Base-by-base conservation (phyloP, 2,888 invertebrate genomes). In the Melieria crassipennis region DNA sequence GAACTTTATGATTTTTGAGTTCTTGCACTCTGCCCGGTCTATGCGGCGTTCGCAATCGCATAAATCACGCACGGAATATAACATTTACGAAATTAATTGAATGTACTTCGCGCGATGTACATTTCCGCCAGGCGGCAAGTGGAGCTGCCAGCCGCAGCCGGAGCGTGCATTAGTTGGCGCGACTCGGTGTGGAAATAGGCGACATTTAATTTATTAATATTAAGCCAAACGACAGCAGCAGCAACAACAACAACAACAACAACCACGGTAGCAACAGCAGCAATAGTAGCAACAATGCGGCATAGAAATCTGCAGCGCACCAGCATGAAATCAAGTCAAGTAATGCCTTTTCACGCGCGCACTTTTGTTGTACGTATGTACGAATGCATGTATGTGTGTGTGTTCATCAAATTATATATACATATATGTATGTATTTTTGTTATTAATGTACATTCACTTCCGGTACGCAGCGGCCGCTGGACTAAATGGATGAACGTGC, bases 181-280 rank as follows among this genome's bases (percentile, higher is more conserved):
- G 30, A 30, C 30, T 30, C 30, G 30, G 30, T 30, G 30, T 30
- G 30, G 30, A 30, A 30, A 30, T 30, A 30, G 30, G 30, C 30
- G 65, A 65, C 73, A 57, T 64, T 69, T 71, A 73, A 70, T 71
- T 71, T 69, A 73, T 73, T 67, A 65, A 65, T 66, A 60, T 71
- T 65, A 65, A 56, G 58, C 64, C 67, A 46, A 50, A 58, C 63
- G 30, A 64, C 30, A 56, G 47, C 13, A 48, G 1, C 10, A 62
- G 42, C 46, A 46, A 46, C 16, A 65, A 11, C 55, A 56, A 46
- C 9, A 55, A 9, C 13, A 10, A 46, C 47, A 16, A 0, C 13
- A 10, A 46, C 47, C 11, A 0, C 46, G 10, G 52, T 50, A 56
- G 30, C 30, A 30, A 30, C 30, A 30, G 30, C 4, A 46, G 45